These are phyloP conservation scores for Anser brachyrhynchus DNA, from an alignment of 2,113 vertebrate species.

Conservation along the genomic window DNA sequence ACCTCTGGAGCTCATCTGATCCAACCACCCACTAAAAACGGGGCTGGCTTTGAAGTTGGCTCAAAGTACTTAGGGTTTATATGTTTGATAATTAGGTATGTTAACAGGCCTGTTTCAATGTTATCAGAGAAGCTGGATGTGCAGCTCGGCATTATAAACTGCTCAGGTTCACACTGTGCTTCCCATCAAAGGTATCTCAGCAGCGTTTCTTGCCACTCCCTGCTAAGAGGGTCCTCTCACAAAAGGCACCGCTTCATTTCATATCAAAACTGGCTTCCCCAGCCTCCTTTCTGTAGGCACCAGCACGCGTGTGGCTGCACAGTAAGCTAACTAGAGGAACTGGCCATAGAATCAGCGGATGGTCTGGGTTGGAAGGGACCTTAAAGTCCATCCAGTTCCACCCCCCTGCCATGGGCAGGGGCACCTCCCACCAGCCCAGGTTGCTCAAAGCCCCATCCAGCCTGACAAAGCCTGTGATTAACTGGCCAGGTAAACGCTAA, in stretches of 20 bases:
- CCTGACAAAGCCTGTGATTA: background rate
- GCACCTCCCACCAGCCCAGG: too few relatives aligned
- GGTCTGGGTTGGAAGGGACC: too few relatives aligned
- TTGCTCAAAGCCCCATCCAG: too few relatives aligned
- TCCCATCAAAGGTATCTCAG: background rate
- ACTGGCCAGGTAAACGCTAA: constrained; percentile 27
- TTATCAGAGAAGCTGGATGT: background rate
- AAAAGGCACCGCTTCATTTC: background rate
- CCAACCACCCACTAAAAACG: background rate
- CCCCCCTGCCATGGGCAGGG: too few relatives aligned
- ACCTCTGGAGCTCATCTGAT: background rate
- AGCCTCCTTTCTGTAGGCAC: background rate
- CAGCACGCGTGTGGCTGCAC: background rate
- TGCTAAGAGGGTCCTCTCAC: background rate
- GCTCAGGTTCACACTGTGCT: background rate
- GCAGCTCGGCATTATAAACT: background rate
- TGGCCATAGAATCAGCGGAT: too few relatives aligned
- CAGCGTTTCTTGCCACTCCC: background rate
- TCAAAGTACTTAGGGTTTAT: background rate
- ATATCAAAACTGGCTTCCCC: background rate
- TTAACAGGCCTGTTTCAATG: background rate
- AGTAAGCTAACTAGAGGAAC: background rate
- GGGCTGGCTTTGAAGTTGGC: background rate
- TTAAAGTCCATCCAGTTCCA: too few relatives aligned
- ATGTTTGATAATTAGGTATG: background rate